These are phyloP conservation scores for Sinocyclocheilus rhinocerous DNA, from an alignment of 2,113 vertebrate genomes.

Conservation along the genomic window DNA sequence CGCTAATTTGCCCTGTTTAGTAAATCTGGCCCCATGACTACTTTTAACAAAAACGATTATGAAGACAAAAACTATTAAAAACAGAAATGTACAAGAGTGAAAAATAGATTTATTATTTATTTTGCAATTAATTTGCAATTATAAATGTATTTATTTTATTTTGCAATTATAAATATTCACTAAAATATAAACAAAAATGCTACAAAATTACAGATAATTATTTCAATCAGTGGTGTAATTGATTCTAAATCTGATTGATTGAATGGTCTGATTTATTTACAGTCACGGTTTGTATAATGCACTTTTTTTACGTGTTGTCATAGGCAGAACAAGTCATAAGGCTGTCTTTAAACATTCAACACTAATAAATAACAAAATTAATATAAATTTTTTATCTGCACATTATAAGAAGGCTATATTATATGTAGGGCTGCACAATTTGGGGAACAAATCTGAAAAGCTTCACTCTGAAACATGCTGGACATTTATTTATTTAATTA, in stretches of 20 bases:
- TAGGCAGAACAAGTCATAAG: background rate
- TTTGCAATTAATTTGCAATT: background rate
- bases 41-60: background rate
- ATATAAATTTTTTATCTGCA: too few relatives aligned
- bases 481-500: too few relatives aligned
- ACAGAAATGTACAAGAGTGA: background rate
- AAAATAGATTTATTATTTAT: background rate
- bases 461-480: background rate
- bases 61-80: background rate
- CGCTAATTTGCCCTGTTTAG: too few relatives aligned
- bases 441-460: too few relatives aligned
- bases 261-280: background rate
- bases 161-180: background rate
- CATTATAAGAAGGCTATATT: too few relatives aligned
- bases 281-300: too few relatives aligned
- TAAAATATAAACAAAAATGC: background rate
- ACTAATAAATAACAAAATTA: too few relatives aligned
- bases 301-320: background rate
- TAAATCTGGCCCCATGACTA: background rate
- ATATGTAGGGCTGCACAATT: too few relatives aligned
- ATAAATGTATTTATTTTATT: background rate
- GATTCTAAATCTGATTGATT: background rate
- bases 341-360: background rate
- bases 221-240: background rate
- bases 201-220: background rate